Base-by-base conservation (phyloP, 2,888 invertebrate species). In the Spodoptera picta region DNA sequence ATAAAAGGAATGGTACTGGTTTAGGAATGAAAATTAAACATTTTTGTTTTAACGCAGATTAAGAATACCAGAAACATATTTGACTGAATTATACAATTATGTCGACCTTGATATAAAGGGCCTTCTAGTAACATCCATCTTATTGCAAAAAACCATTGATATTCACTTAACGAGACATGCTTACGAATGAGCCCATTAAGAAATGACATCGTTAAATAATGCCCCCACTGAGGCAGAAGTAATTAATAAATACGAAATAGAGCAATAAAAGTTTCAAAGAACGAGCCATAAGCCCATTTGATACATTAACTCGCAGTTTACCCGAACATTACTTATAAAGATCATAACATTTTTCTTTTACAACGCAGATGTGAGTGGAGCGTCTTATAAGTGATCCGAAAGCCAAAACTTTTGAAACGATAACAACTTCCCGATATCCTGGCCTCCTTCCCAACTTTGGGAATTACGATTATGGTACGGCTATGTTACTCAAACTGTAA, bases 391-490 rank as follows among this genome's bases (percentile, higher is more conserved):
- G 67, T 69, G 69, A 79, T 80, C 77, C 69, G 57, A 36, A 67
- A 72, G 67, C 66, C 59, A 65, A 79, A 82, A 80, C 71, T 82
- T 82, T 60, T 75, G 60, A 65, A 73, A 71, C 79, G 84, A 83
- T 85, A 83, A 77, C 83, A 81, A 85, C 79, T 85, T 83, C 73
- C 71, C 75, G 80, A 84, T 84, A 82, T 81, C 80, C 72, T 72
- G 64, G 69, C 65, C 64, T 65, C 65, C 69, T 65, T 57, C 73
- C 69, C 70, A 86, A 84, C 75, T 85, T 84, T 56, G 75, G 65
- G 76, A 85, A 81, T 85, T 82, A 85, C 82, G 85, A 85, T 86
- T 84, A 86, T 83, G 77, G 77, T 77, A 66, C 69, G 66, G 71
- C 81, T 76, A 77, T 73, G 83, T 81, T 80, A 81, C 79, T 79